These are phyloP conservation scores for Prietella phreatophila DNA, from an alignment of 2,113 vertebrate genomes.

Conservation along the genomic window DNA sequence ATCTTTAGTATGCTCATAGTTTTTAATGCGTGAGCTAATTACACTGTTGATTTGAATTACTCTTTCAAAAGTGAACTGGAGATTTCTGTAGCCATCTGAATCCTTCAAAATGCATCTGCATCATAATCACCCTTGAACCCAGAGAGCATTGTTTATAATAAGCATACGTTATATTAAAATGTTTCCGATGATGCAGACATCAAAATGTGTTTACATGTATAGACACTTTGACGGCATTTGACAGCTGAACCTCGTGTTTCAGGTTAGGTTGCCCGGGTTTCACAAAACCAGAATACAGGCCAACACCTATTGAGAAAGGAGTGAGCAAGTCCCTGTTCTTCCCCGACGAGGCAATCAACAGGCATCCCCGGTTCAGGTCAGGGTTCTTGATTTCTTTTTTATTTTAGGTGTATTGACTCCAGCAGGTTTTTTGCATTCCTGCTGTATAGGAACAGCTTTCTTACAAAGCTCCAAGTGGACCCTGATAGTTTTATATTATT, in stretches of 20 bases:
- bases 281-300: conserved; percentile 82
- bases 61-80: neutral
- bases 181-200: neutral
- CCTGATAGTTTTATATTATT: neutral
- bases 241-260: conserved; percentile 8
- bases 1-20: neutral
- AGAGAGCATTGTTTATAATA: neutral
- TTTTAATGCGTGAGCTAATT: neutral
- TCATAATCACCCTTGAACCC: neutral
- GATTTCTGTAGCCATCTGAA: neutral
- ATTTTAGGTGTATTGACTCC: neutral
- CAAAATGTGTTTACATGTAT: no score
- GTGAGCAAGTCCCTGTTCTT: conserved; percentile 95
- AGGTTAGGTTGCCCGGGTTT: conserved; percentile 95
- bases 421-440: neutral
- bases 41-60: no score
- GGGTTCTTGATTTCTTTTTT: conserved; percentile 15
- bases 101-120: neutral
- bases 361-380: conserved; percentile 94
- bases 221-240: neutral
- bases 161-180: neutral
- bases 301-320: conserved; percentile 84
- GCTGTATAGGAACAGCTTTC: neutral
- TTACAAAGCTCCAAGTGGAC: neutral
- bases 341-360: conserved; percentile 94